Percentiles rank a stretch among this genome's conserved stretches.
Conservation (phyloP, 30 jellyfish, hydroid and myxozoan genomes). For the Chrysaora quinquecirrha region DNA sequence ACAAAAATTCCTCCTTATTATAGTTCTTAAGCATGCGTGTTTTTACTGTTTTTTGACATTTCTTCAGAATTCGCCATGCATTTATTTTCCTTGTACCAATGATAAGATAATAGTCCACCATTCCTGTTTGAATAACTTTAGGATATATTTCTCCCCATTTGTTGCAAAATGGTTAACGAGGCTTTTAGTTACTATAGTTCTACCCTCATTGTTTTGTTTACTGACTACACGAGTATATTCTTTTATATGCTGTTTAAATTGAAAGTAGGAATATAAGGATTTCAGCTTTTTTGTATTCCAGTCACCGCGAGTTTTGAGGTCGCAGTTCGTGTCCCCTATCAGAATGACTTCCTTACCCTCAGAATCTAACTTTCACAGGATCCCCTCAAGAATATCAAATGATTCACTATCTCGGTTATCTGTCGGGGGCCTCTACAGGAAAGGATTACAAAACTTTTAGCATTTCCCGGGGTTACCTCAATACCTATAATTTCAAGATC, state of each 20-base stretch:
- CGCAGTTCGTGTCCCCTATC: constrained; percentile 25
- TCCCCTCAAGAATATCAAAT: constrained; percentile 14
- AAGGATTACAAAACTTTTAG: constrained; percentile 7
- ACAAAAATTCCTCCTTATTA: constrained; percentile 30
- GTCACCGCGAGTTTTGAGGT: not conserved
- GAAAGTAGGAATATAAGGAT: constrained; percentile 17
- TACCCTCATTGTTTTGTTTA: constrained; percentile 17
- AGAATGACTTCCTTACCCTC: constrained; percentile 34
- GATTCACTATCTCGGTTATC: constrained; percentile 8
- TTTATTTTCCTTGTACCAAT: constrained; percentile 37
- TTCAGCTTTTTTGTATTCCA: constrained; percentile 31
- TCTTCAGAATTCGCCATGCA: constrained; percentile 46
- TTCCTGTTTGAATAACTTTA: constrained; percentile 41
- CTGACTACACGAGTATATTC: constrained; percentile 25
- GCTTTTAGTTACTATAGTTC: constrained; percentile 26
- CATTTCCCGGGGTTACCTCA: constrained; percentile 22
- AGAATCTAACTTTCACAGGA: constrained; percentile 27
- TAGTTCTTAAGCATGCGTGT: constrained; percentile 11
- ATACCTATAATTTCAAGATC: constrained; percentile 20
- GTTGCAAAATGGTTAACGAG: constrained; percentile 42
- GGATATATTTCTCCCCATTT: constrained; percentile 28
- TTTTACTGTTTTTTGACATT: constrained; percentile 15
- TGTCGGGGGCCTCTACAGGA: constrained; percentile 39
- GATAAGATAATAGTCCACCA: constrained; percentile 26
- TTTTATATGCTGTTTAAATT: constrained; percentile 20